phyloP scores from a whole-genome alignment of 2,113 vertebrate genomes.

The Gulo gulo region DNA sequence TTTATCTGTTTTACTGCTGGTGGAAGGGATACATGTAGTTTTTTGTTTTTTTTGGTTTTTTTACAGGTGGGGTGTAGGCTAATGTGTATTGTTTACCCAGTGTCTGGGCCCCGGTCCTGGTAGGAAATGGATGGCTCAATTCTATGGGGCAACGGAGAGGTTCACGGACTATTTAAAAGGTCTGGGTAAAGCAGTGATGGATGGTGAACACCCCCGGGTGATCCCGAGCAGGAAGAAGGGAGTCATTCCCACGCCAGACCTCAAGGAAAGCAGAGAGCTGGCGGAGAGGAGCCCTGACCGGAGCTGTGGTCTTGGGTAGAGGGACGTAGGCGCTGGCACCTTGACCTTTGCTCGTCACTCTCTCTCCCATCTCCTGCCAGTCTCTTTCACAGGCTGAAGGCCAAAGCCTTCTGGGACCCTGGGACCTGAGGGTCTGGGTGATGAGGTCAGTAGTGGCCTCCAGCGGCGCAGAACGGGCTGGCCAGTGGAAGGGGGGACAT shows the following conservation, averaged over 20 bases:
- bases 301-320: background rate
- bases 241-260: background rate
- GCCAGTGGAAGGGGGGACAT: background rate
- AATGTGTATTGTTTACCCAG: background rate
- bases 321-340: too few relatives aligned
- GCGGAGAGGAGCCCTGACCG: background rate
- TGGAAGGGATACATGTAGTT: background rate
- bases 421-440: background rate
- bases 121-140: background rate
- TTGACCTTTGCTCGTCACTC: background rate
- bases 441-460: background rate
- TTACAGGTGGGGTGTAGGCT: background rate
- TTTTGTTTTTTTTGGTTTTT: background rate
- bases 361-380: background rate
- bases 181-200: background rate
- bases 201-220: background rate
- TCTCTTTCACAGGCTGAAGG: background rate
- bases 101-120: background rate
- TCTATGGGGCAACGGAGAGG: background rate
- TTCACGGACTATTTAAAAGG: background rate
- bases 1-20: background rate
- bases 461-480: background rate
- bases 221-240: background rate
- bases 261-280: background rate
- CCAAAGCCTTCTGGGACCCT: background rate